Evolutionary conservation across 2,113 vertebrate species (phyloP).

Genomic region (Mesembrinibis cayennensis): DNA sequence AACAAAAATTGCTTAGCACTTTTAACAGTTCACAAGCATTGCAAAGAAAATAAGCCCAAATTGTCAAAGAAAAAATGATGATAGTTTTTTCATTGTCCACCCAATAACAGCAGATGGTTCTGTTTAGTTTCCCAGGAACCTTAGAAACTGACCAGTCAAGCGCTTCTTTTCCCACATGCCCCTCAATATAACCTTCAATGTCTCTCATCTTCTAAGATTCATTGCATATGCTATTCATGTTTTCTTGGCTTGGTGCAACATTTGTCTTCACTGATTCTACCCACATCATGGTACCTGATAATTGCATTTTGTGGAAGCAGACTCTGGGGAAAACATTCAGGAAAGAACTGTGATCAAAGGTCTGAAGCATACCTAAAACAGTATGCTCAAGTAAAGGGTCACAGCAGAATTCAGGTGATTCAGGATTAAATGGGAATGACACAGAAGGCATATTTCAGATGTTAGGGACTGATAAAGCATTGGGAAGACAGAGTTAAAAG

Average conservation of each 20-base stretch:
- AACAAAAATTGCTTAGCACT: not conserved
- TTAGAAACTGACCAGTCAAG: not conserved
- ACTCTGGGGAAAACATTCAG: not conserved
- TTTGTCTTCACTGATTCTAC: not conserved
- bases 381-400: accelerated
- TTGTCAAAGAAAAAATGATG: not conserved
- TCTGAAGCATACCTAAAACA: not conserved
- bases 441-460: not conserved
- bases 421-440: not conserved
- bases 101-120: not conserved
- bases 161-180: not conserved
- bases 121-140: not conserved
- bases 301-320: not conserved
- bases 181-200: not conserved
- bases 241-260: not conserved
- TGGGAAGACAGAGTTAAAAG: not conserved
- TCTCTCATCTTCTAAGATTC: not conserved
- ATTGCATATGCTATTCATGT: not conserved
- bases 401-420: not conserved
- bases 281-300: not conserved
- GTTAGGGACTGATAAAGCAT: not conserved
- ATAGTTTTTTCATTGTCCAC: not conserved
- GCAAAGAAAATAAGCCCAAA: not conserved
- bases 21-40: not conserved
- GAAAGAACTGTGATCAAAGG: not conserved